A percentile compares a stretch with the other conserved stretches of the same genome.
Conservation (phyloP, 1,140 invertebrate species). For the Ceratitis capitata region DNA sequence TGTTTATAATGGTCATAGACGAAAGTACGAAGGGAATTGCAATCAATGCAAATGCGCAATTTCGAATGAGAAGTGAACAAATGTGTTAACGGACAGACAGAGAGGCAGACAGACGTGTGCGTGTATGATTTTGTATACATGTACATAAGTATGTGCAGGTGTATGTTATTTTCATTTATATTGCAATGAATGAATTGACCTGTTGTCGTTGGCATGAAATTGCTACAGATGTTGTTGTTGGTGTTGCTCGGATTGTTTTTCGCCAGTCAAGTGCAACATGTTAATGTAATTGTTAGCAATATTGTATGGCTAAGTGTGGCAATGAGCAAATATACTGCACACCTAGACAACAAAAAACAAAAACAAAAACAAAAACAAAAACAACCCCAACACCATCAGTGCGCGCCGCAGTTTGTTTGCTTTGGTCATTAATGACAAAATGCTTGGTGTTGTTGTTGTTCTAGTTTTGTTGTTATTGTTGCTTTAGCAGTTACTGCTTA, state of each 20-base stretch:
- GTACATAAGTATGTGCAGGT: background rate
- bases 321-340: background rate
- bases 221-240: background rate
- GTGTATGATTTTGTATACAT: background rate
- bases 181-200: background rate
- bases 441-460: background rate
- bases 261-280: conserved; percentile 30
- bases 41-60: conserved; percentile 44
- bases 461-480: background rate
- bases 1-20: background rate
- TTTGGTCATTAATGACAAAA: background rate
- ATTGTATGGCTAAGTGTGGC: background rate
- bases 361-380: background rate
- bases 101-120: background rate
- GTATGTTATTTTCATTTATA: background rate
- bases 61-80: conserved; percentile 5
- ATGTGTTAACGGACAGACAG: background rate
- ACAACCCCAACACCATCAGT: too few species aligned
- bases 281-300: conserved; percentile 35
- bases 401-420: background rate
- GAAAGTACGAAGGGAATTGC: conserved; percentile 41
- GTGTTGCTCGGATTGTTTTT: background rate
- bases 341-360: background rate
- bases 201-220: background rate
- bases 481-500: conserved; percentile 48